These are phyloP conservation scores for Neostethus bicornis DNA, from an alignment of 2,797 vertebrate genomes.

Conservation along the genomic window DNA sequence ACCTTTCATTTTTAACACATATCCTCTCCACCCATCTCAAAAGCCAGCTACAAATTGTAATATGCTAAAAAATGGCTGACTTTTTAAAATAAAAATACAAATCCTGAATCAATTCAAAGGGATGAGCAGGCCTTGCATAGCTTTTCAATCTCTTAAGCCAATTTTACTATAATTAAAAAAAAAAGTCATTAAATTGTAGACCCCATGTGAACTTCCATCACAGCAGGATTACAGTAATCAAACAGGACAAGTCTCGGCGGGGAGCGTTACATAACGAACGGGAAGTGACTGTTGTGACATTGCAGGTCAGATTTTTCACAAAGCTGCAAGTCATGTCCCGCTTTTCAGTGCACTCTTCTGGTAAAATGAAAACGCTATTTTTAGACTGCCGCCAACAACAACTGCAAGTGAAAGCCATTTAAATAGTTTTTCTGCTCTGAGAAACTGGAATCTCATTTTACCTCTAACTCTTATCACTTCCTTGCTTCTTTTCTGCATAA, in stretches of 20 bases:
- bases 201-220: conserved; percentile 17
- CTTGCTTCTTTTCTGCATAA: background rate
- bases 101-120: background rate
- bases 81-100: too few species aligned
- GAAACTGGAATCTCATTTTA: conserved; percentile 1
- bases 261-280: conserved; percentile 39
- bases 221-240: conserved; percentile 44
- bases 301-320: conserved; percentile 39
- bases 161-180: conserved; percentile 32
- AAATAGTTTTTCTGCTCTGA: conserved; percentile 14
- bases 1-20: too few species aligned
- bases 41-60: too few species aligned
- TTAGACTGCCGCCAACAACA: conserved; percentile 36
- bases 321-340: conserved; percentile 30
- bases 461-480: conserved; percentile 7
- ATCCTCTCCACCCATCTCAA: too few species aligned
- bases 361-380: conserved; percentile 45
- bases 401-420: conserved; percentile 33
- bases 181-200: conserved; percentile 24
- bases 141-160: conserved; percentile 8
- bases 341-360: conserved; percentile 13
- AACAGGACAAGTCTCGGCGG: conserved; percentile 29
- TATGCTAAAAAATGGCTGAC: too few species aligned
- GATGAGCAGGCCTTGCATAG: background rate
- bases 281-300: conserved; percentile 18